Evolutionary conservation across 1,140 invertebrate genomes (phyloP).

Genomic region (Plodia interpunctella): DNA sequence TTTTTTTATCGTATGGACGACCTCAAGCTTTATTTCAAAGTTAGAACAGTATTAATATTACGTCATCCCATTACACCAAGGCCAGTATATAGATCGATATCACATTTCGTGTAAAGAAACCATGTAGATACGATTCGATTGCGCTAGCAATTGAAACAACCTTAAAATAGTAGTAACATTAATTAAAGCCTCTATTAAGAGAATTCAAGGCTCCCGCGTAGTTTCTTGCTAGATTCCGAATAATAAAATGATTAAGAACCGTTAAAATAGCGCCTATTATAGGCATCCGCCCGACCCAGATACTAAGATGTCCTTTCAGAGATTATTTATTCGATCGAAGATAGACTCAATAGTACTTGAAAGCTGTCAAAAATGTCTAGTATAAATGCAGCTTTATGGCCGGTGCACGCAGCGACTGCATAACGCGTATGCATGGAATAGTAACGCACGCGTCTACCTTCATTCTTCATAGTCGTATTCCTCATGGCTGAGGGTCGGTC

Average conservation of each 20-base stretch:
- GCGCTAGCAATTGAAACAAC: background rate
- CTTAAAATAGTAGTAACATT: background rate
- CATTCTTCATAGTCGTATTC: no score
- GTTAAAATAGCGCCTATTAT: conserved; percentile 6
- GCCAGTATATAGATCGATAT: background rate
- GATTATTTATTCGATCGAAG: background rate
- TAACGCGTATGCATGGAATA: no score
- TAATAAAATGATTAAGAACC: conserved; percentile 9
- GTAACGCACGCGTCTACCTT: no score
- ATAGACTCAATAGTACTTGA: no score
- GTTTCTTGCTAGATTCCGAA: background rate
- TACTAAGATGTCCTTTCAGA: background rate
- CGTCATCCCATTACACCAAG: background rate
- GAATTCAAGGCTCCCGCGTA: background rate
- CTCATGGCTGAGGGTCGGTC: no score
- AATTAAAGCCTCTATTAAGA: background rate
- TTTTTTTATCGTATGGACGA: no score
- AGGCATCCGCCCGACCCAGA: conserved; percentile 7
- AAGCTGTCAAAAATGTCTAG: no score
- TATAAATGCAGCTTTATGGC: no score
- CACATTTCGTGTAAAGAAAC: conserved; percentile 4
- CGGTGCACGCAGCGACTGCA: no score
- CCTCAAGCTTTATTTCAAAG: background rate
- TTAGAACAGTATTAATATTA: background rate
- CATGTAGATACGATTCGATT: background rate